These are phyloP conservation scores for Drosophila lacicola DNA, from an alignment of 2,888 invertebrate species.

Conservation along the genomic window DNA sequence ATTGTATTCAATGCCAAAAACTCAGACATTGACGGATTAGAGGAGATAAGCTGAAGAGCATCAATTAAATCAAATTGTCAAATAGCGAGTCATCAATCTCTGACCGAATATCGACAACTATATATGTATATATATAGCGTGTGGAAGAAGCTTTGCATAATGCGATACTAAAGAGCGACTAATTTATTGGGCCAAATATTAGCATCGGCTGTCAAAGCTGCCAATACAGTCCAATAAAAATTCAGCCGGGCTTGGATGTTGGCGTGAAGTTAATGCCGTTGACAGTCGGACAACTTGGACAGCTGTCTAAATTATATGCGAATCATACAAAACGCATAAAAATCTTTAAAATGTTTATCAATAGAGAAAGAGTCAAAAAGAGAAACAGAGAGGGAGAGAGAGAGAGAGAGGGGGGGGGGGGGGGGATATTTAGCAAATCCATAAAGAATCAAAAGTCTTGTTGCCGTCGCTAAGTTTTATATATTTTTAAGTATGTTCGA, in stretches of 20 bases:
- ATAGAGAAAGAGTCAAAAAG: constrained; percentile 17
- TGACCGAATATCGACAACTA: neutral
- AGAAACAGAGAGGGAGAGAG: neutral
- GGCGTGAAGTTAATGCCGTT: constrained; percentile 49
- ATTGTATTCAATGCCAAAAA: too few relatives aligned
- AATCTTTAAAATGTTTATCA: constrained; percentile 53
- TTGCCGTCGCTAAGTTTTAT: constrained; percentile 30
- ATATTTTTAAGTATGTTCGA: constrained; percentile 33
- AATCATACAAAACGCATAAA: constrained; percentile 25
- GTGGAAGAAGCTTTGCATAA: constrained; percentile 61
- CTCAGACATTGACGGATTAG: too few relatives aligned
- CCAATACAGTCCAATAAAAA: constrained; percentile 42
- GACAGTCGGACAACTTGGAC: constrained; percentile 14
- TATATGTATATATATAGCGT: neutral
- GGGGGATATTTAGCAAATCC: constrained; percentile 31
- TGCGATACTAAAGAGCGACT: constrained; percentile 51
- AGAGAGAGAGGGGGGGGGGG: neutral
- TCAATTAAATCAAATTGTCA: too few relatives aligned
- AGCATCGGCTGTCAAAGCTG: constrained; percentile 49
- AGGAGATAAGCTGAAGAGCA: too few relatives aligned
- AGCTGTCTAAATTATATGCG: constrained; percentile 18
- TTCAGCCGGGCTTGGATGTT: constrained; percentile 15
- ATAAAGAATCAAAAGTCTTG: constrained; percentile 52
- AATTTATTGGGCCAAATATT: constrained; percentile 68
- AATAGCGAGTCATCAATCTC: constrained; percentile 27